These are phyloP conservation scores for Furcula furcula DNA, from an alignment of 2,888 invertebrate species.

Conservation along the genomic window DNA sequence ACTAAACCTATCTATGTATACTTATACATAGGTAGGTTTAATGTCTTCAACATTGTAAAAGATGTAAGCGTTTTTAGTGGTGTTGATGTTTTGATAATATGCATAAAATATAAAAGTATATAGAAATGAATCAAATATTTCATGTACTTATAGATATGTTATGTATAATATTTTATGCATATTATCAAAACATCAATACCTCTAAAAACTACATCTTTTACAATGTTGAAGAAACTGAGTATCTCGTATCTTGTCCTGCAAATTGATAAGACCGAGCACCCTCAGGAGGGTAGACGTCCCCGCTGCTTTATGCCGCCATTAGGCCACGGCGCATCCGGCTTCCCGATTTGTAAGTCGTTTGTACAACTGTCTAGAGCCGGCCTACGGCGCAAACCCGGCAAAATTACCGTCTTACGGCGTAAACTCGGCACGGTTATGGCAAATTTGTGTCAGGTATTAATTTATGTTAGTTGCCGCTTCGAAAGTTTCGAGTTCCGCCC, in stretches of 20 bases:
- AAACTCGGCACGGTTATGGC: constrained; percentile 74
- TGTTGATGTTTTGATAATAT: too few species aligned
- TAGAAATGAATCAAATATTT: too few species aligned
- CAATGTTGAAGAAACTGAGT: constrained; percentile 36
- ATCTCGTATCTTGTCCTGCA: constrained; percentile 49
- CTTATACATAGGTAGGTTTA: too few species aligned
- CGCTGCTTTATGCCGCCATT: constrained; percentile 67
- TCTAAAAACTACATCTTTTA: too few species aligned
- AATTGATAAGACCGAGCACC: constrained; percentile 57
- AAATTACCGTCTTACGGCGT: constrained; percentile 27
- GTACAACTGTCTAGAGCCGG: constrained; percentile 60
- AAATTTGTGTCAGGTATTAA: constrained; percentile 82
- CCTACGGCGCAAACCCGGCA: constrained; percentile 60
- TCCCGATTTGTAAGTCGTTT: constrained; percentile 66
- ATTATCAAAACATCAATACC: too few species aligned
- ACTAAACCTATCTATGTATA: too few species aligned
- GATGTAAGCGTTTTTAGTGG: too few species aligned
- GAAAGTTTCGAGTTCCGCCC: constrained; percentile 56
- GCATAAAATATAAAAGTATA: too few species aligned
- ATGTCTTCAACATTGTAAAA: too few species aligned
- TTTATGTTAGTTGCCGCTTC: constrained; percentile 71
- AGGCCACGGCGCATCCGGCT: constrained; percentile 58
- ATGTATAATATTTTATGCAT: too few species aligned
- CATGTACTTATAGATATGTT: too few species aligned
- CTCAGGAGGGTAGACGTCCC: constrained; percentile 50